Evolutionary conservation across 2,113 vertebrate genomes (phyloP).

Genomic region (Phyllopteryx taeniolatus): DNA sequence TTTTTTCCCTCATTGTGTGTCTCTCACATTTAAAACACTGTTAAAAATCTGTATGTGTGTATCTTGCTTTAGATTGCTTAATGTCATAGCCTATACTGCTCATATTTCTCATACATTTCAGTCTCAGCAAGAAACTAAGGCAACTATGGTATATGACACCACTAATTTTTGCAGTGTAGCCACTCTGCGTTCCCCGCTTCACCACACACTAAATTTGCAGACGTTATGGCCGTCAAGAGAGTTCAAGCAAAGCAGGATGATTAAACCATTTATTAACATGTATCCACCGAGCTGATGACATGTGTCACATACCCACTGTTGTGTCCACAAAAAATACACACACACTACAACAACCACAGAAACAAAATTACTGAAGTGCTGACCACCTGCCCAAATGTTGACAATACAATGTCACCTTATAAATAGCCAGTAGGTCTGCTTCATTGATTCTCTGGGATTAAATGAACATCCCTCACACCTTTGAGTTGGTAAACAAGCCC

Average conservation of each 20-base stretch:
- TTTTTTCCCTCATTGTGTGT: too few relatives aligned
- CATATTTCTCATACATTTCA: too few relatives aligned
- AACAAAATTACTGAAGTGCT: neutral
- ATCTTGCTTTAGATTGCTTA: too few relatives aligned
- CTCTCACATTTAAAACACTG: too few relatives aligned
- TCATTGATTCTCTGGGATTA: neutral
- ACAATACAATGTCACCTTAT: conserved; percentile 36
- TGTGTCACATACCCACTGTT: conserved; percentile 46
- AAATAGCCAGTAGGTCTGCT: neutral
- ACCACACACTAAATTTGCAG: conserved; percentile 29
- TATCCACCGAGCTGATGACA: conserved; percentile 56
- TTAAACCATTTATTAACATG: conserved; percentile 72
- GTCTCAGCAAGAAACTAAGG: neutral
- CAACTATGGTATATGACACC: neutral
- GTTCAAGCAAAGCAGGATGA: conserved; percentile 51
- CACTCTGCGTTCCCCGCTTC: conserved; percentile 13
- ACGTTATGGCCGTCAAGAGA: conserved; percentile 37
- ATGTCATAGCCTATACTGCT: too few relatives aligned
- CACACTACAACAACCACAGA: neutral
- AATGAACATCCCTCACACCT: conserved; percentile 57
- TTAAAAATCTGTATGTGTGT: too few relatives aligned
- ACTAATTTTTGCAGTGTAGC: neutral
- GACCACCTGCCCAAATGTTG: conserved; percentile 55
- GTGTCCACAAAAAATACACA: conserved; percentile 29
- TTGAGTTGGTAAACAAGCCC: conserved; percentile 51